These are phyloP conservation scores for Ormia ochracea DNA, from an alignment of 2,888 invertebrate species.

Conservation along the genomic window DNA sequence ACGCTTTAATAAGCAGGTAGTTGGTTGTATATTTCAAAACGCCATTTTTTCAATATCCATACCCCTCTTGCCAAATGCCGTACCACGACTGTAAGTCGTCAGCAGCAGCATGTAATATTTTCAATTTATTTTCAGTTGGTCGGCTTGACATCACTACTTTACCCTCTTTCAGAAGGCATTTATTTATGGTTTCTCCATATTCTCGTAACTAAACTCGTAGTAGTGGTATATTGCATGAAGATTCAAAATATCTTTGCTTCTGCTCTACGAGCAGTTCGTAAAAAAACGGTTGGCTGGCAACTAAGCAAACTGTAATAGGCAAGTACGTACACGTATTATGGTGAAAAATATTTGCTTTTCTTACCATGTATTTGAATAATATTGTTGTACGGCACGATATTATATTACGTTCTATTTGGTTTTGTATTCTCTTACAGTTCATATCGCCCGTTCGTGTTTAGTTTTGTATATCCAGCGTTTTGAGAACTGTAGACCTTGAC, in stretches of 20 bases:
- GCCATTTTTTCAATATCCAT: not conserved
- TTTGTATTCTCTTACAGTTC: not conserved
- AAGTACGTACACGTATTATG: not conserved
- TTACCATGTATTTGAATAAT: not conserved
- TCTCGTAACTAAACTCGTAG: not conserved
- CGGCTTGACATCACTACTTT: conserved; percentile 10
- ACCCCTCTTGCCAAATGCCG: conserved; percentile 16
- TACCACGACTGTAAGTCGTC: conserved; percentile 18
- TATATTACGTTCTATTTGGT: conserved; percentile 51
- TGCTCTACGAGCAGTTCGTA: not conserved
- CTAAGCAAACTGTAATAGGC: not conserved
- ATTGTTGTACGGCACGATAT: conserved; percentile 42
- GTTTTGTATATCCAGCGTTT: conserved; percentile 44
- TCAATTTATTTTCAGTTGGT: not conserved
- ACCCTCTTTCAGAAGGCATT: not conserved
- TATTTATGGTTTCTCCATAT: conserved; percentile 5
- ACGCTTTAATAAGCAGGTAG: conserved; percentile 46
- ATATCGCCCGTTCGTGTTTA: conserved; percentile 28
- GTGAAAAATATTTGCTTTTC: not conserved
- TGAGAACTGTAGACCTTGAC: conserved; percentile 52
- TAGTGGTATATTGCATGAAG: too few species aligned
- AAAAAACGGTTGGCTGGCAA: conserved; percentile 4
- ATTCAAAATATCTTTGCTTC: conserved; percentile 13
- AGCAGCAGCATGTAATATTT: not conserved
- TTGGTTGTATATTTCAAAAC: not conserved